Conservation (phyloP, 2,888 invertebrate species). For the Lasioglossum vierecki region DNA sequence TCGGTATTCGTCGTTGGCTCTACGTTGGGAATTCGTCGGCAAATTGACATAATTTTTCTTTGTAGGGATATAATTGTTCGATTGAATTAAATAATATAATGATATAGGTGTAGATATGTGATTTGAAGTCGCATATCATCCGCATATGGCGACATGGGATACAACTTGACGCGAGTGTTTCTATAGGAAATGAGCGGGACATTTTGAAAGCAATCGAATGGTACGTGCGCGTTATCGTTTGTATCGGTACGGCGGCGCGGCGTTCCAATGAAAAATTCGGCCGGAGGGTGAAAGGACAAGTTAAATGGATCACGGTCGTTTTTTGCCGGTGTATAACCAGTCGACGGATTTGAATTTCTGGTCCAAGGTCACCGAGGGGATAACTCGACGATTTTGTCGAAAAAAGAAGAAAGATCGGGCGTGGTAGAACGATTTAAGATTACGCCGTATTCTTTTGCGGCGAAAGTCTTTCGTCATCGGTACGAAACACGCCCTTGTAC, state of each 20-base stretch:
- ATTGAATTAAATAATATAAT: background rate
- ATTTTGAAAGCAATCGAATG: constrained; percentile 14
- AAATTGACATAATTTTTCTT: no score
- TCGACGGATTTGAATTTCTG: constrained; percentile 47
- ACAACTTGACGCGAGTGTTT: no score
- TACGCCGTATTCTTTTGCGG: constrained; percentile 27
- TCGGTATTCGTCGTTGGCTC: no score
- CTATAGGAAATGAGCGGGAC: background rate
- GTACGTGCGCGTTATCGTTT: background rate
- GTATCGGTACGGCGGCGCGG: background rate
- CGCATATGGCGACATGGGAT: background rate
- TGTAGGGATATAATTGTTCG: background rate
- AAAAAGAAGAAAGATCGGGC: constrained; percentile 34
- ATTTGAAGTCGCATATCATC: background rate
- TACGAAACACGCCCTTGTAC: constrained; percentile 65
- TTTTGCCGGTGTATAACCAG: constrained; percentile 15
- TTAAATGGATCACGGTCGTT: constrained; percentile 23
- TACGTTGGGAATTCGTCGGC: no score
- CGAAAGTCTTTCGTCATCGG: constrained; percentile 62
- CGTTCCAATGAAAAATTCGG: constrained; percentile 16
- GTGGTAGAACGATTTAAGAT: constrained; percentile 42
- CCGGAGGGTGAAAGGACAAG: constrained; percentile 17
- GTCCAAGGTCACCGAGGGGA: constrained; percentile 54
- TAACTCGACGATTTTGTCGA: constrained; percentile 35
- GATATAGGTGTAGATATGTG: background rate